phyloP scores from a whole-genome alignment of 2,797 vertebrate genomes.

The Sylvilagus floridanus region DNA sequence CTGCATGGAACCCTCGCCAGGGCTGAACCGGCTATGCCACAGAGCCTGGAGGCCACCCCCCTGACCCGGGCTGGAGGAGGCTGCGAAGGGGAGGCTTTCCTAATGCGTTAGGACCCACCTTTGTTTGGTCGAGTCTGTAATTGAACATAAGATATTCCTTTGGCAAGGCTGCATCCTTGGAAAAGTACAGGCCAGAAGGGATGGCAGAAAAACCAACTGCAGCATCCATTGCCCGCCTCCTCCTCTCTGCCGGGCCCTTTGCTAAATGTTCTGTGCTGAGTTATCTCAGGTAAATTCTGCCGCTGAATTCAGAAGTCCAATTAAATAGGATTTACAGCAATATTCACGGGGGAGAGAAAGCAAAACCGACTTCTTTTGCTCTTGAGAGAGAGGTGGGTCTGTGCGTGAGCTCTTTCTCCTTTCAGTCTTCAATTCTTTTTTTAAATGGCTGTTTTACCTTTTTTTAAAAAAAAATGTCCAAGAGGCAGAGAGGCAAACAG shows the following conservation, averaged over 20 bases:
- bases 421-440: background rate
- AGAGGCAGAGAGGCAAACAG: too few relatives aligned
- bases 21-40: background rate
- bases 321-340: slow-evolving; percentile 69
- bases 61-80: background rate
- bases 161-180: background rate
- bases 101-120: background rate
- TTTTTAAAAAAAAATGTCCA: background rate
- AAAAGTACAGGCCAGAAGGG: background rate
- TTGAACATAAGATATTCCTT: background rate
- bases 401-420: background rate
- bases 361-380: slow-evolving; percentile 38
- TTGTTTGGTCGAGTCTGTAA: background rate
- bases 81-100: background rate
- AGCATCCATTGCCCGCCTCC: background rate
- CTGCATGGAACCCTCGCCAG: background rate
- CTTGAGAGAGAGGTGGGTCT: background rate
- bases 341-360: slow-evolving; percentile 19
- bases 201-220: background rate
- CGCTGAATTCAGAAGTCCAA: slow-evolving; percentile 24
- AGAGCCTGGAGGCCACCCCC: accelerated
- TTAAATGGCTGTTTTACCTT: slow-evolving; percentile 53
- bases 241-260: background rate
- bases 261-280: background rate
- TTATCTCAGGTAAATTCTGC: slow-evolving; percentile 58